Evolutionary conservation across 2,888 invertebrate species (phyloP).

Genomic region (Sarcophaga rosellei): DNA sequence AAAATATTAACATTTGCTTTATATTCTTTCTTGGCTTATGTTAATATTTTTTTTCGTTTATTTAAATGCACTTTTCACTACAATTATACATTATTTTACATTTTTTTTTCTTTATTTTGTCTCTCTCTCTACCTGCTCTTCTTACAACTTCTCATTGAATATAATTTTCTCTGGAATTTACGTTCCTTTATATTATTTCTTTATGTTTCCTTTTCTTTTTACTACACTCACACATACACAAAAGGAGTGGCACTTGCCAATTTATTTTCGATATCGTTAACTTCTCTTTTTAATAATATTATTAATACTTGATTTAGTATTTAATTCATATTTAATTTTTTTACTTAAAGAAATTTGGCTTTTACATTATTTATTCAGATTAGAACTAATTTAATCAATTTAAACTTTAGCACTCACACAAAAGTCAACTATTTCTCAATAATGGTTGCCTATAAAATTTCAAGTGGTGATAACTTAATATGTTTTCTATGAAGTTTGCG

Average conservation of each 20-base stretch:
- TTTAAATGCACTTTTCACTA: conserved; percentile 39
- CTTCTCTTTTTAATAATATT: conserved; percentile 27
- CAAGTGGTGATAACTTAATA: neutral
- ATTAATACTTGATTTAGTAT: neutral
- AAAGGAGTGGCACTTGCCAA: conserved; percentile 70
- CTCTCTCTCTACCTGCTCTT: conserved; percentile 53
- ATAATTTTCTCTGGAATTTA: conserved; percentile 60
- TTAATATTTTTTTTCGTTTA: neutral
- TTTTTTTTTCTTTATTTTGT: conserved; percentile 47
- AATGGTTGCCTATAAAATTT: conserved; percentile 24
- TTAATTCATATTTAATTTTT: conserved; percentile 27
- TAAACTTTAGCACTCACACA: conserved; percentile 42
- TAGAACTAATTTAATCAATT: conserved; percentile 41
- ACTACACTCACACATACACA: conserved; percentile 65
- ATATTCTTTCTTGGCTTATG: conserved; percentile 36
- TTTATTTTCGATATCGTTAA: conserved; percentile 43
- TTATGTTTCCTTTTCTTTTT: conserved; percentile 35
- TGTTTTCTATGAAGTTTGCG: neutral
- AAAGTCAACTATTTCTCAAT: conserved; percentile 52
- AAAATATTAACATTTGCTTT: conserved; percentile 26
- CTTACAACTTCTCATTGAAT: conserved; percentile 37
- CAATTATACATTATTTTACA: conserved; percentile 41
- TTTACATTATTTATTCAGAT: conserved; percentile 18
- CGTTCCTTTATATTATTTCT: conserved; percentile 60
- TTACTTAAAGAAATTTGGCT: conserved; percentile 4